Evolutionary conservation across 2,888 invertebrate genomes (phyloP).

Genomic region (Cephus rjabovi): DNA sequence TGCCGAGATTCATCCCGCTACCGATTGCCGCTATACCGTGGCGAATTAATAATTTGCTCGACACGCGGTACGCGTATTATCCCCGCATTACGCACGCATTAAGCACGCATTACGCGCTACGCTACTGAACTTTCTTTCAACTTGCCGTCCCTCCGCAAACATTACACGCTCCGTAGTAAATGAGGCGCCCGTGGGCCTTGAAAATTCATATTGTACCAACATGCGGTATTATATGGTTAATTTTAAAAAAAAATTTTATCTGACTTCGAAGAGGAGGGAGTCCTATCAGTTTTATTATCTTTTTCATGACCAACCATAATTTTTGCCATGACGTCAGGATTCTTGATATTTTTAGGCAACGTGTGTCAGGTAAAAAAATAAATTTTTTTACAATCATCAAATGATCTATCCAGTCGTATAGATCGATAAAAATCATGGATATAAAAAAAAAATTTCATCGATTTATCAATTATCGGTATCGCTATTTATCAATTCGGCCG

Average conservation of each 20-base stretch:
- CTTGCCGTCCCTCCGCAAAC: constrained; percentile 6
- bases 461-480: neutral
- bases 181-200: neutral
- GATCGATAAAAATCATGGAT: neutral
- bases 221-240: neutral
- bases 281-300: no score
- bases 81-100: constrained; percentile 52
- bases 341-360: no score
- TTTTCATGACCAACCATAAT: no score
- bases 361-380: neutral
- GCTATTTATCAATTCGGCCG: no score
- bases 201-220: neutral
- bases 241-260: neutral
- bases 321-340: no score
- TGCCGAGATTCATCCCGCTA: constrained; percentile 36
- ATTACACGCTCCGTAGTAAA: constrained; percentile 1
- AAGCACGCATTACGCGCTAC: constrained; percentile 49
- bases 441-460: neutral
- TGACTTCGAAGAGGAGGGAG: neutral
- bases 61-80: constrained; percentile 52
- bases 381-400: neutral
- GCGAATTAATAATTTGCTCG: constrained; percentile 60
- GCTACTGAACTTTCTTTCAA: constrained; percentile 38
- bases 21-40: constrained; percentile 51
- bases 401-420: neutral